Evolutionary conservation across 2,797 vertebrate species (phyloP), one percentile per base, ranked within the genome.

Genomic region (Limnodromus scolopaceus): DNA sequence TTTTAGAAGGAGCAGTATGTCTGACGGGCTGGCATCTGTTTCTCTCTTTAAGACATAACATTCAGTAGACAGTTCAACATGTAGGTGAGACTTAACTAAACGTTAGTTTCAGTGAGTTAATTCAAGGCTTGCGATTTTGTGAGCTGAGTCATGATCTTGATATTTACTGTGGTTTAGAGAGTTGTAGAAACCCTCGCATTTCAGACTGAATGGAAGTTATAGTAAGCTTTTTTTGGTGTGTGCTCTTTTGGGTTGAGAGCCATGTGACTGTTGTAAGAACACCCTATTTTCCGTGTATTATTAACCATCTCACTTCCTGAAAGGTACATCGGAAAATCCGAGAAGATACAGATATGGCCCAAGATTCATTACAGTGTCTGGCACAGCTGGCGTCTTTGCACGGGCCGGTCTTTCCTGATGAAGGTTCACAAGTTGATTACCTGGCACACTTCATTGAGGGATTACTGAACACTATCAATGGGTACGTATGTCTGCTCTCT

Each of bases 311-410:
- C 32, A 79, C 86, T 96, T 97, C 94, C 92, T 95, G 97, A 94
- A 98, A 99, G 99, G 99, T 99, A 85, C 99, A 99, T 98, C 98
- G 99, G 97, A 99, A 99, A 98, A 99, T 99, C 96, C 98, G 99
- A 94, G 99, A 99, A 98, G 99, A 99, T 97, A 99, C 99, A 4
- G 99, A 99, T 98, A 99, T 99, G 99, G 99, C 99, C 82, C 99
- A 99, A 98, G 99, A 99, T 97, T 99, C 99, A 7, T 98, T 99
- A 80, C 99, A 99, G 98, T 99, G 99, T 96, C 98, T 99, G 97
- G 99, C 99, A 95, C 99, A 99, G 98, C 98, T 99, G 96, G 99
- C 99, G 1, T 99, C 99, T 97, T 98, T 99, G 97, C 99, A 99
- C 0, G 99, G 99, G 89, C 99, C 99, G 66, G 95, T 99, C 97